Percentiles rank a stretch among this genome's conserved stretches.
Evolutionary conservation across 64 coral and sea anemone species (phyloP).

Genomic region (Trachythela sp.): DNA sequence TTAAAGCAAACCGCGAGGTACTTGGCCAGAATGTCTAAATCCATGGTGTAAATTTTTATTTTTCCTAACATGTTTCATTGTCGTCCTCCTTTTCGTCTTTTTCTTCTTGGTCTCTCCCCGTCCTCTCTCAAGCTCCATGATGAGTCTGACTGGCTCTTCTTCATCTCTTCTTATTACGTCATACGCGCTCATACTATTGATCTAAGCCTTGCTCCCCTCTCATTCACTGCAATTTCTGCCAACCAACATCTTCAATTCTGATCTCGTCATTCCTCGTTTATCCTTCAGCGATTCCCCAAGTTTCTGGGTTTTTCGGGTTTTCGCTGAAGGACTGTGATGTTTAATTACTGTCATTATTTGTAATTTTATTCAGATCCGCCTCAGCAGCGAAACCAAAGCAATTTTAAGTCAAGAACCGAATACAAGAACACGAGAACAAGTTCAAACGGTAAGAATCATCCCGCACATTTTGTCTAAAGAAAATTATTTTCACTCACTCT

Average conservation of each 20-base stretch:
- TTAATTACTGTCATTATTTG: not conserved
- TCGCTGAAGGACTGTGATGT: too few species aligned
- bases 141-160: too few species aligned
- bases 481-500: too few species aligned
- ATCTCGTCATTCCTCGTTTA: not conserved
- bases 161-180: not conserved
- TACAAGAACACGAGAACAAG: constrained; percentile 4
- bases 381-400: constrained; percentile 12
- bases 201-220: too few species aligned
- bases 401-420: not conserved
- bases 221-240: not conserved
- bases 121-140: too few species aligned
- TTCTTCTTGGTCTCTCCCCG: too few species aligned
- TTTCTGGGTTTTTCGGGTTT: too few species aligned
- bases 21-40: not conserved
- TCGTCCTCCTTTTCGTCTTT: too few species aligned
- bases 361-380: not conserved
- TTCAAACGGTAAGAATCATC: constrained; percentile 14
- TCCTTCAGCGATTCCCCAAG: not conserved
- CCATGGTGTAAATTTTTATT: too few species aligned
- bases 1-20: constrained; percentile 22
- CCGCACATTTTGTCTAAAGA: not conserved
- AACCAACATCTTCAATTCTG: not conserved
- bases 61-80: too few species aligned
- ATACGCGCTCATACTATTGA: too few species aligned